Percentiles rank a stretch among this genome's conserved stretches.
phyloP scores from a whole-genome alignment of 2,797 vertebrate genomes.

The Xiphorhynchus erythropygius region DNA sequence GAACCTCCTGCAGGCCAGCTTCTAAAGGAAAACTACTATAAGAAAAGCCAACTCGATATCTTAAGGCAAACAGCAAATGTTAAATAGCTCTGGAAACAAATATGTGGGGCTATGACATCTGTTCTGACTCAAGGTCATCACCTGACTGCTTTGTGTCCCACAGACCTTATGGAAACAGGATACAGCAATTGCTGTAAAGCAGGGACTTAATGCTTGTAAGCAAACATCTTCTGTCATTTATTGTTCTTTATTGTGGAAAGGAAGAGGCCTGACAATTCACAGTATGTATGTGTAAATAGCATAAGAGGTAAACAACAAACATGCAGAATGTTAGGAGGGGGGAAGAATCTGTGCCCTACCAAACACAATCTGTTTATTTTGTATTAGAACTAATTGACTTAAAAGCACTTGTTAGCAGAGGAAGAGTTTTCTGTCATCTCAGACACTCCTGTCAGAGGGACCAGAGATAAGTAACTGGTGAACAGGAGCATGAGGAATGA shows the following conservation, averaged over 20 bases:
- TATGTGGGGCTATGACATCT: not conserved
- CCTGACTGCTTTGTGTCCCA: not conserved
- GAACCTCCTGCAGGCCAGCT: not conserved
- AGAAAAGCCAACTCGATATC: not conserved
- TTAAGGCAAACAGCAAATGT: not conserved
- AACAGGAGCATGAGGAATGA: not conserved
- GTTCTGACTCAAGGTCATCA: not conserved
- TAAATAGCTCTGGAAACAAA: not conserved
- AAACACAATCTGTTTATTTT: not conserved
- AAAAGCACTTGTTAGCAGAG: not conserved
- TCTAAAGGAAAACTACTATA: not conserved
- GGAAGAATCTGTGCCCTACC: not conserved
- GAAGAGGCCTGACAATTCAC: not conserved
- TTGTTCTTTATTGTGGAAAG: not conserved
- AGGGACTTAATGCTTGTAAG: not conserved
- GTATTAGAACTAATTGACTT: not conserved
- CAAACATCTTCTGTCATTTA: not conserved
- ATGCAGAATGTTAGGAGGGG: not conserved
- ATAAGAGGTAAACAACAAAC: not conserved
- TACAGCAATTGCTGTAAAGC: not conserved
- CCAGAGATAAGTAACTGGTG: not conserved
- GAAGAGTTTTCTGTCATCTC: not conserved
- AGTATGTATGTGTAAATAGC: not conserved
- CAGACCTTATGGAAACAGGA: not conserved
- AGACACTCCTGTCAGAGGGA: not conserved